A percentile compares a stretch with the other conserved stretches of the same genome.
phyloP scores from a whole-genome alignment of 2,113 vertebrate genomes.

The Struthidea cinerea region DNA sequence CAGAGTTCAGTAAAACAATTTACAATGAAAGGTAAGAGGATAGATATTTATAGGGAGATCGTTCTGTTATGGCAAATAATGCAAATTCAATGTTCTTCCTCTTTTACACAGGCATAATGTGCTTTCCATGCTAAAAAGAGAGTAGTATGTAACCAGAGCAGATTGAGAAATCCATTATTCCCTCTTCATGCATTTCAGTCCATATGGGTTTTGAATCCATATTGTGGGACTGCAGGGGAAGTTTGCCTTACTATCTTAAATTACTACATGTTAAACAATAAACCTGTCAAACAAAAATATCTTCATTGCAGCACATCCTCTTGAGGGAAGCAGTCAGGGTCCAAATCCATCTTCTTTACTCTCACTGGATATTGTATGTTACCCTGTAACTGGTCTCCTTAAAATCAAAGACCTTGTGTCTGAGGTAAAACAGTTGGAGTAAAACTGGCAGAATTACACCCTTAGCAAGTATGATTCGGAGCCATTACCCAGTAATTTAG shows the following conservation, averaged over 20 bases:
- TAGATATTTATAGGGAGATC: neutral
- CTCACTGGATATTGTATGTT: neutral
- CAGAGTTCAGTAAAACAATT: neutral
- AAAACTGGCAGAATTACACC: neutral
- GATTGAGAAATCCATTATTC: slow-evolving; percentile 24
- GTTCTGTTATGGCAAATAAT: neutral
- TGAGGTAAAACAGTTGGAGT: neutral
- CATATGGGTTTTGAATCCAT: neutral
- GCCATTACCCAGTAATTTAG: neutral
- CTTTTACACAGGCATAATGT: neutral
- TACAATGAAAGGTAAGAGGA: neutral
- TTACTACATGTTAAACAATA: slow-evolving; percentile 39
- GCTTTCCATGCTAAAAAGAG: neutral
- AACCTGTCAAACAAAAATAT: slow-evolving; percentile 38
- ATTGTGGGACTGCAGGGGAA: neutral
- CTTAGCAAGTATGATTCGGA: neutral
- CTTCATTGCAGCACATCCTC: slow-evolving; percentile 17
- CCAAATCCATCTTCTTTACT: neutral
- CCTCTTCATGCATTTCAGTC: neutral
- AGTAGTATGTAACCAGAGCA: neutral
- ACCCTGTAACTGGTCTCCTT: neutral
- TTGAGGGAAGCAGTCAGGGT: neutral
- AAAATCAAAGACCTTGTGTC: neutral
- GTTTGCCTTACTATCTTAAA: slow-evolving; percentile 23
- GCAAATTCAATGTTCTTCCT: neutral